Conservation (phyloP, 1,140 invertebrate genomes). For the Bradynema listronoti region DNA sequence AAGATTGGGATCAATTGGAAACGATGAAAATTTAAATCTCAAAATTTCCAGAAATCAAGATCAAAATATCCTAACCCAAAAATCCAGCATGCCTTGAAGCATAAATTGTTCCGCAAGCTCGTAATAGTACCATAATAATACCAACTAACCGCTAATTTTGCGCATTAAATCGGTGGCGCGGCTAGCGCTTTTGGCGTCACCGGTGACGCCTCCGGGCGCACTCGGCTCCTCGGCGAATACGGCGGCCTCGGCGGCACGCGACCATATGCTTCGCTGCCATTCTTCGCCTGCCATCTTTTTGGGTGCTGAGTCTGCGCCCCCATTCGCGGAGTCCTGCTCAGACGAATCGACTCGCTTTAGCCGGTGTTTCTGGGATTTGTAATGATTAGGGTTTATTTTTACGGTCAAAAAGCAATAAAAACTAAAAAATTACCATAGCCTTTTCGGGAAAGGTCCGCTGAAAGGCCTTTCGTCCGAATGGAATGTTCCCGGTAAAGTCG, state of each 20-base stretch:
- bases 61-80: too few species aligned
- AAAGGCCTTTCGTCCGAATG: conserved; percentile 38
- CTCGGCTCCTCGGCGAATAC: conserved; percentile 17
- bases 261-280: conserved; percentile 36
- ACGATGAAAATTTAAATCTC: too few species aligned
- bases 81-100: too few species aligned
- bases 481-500: conserved; percentile 14
- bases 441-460: conserved; percentile 30
- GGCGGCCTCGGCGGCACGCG: conserved; percentile 20
- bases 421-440: conserved; percentile 12
- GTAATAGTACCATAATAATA: too few species aligned
- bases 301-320: conserved; percentile 2
- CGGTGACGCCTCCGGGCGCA: too few species aligned
- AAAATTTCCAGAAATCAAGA: too few species aligned
- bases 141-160: too few species aligned
- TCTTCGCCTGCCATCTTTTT: conserved; percentile 12
- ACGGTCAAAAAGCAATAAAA: background rate
- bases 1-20: too few species aligned
- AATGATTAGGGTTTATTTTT: background rate
- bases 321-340: conserved; percentile 4
- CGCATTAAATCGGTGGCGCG: too few species aligned
- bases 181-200: too few species aligned
- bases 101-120: too few species aligned
- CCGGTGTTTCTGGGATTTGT: conserved; percentile 15
- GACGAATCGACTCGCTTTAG: conserved; percentile 34